Evolutionary conservation across 2,797 vertebrate genomes (phyloP).

Genomic region (Cirrhinus molitorella): DNA sequence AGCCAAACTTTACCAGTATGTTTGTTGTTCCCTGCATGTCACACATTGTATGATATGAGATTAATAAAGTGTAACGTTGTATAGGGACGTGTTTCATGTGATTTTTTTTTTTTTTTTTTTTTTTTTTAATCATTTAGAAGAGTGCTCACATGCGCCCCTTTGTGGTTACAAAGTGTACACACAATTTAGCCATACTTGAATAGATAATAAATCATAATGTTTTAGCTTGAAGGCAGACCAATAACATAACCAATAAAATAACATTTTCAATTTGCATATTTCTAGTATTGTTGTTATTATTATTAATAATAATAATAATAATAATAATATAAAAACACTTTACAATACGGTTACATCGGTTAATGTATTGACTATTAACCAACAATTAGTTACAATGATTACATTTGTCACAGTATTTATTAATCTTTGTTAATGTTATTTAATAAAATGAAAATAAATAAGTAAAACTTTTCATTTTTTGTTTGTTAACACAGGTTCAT

Average conservation of each 20-base stretch:
- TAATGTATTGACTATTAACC: not conserved
- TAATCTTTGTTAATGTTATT: too few relatives aligned
- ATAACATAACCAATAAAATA: not conserved
- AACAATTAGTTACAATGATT: not conserved
- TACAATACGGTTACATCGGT: not conserved
- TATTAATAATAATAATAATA: not conserved
- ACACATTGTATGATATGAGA: not conserved
- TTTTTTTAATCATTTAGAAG: not conserved
- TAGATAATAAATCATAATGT: not conserved
- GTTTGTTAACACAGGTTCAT: not conserved
- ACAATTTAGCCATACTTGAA: not conserved
- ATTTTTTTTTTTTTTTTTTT: too few relatives aligned
- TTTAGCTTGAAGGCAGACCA: not conserved
- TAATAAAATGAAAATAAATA: too few relatives aligned
- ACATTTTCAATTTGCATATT: not conserved
- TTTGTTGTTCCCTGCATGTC: slow-evolving; percentile 2
- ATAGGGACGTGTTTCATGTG: not conserved
- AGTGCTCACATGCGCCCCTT: not conserved
- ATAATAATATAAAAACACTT: too few relatives aligned
- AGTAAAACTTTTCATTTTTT: not conserved
- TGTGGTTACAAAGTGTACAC: slow-evolving; percentile 19
- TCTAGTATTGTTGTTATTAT: not conserved
- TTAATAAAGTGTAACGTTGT: not conserved
- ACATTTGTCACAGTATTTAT: too few relatives aligned
- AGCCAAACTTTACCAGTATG: not conserved